A percentile compares a stretch with the other conserved stretches of the same genome.
Conservation (phyloP, 2,113 vertebrate species). For the Eurypyga helias region DNA sequence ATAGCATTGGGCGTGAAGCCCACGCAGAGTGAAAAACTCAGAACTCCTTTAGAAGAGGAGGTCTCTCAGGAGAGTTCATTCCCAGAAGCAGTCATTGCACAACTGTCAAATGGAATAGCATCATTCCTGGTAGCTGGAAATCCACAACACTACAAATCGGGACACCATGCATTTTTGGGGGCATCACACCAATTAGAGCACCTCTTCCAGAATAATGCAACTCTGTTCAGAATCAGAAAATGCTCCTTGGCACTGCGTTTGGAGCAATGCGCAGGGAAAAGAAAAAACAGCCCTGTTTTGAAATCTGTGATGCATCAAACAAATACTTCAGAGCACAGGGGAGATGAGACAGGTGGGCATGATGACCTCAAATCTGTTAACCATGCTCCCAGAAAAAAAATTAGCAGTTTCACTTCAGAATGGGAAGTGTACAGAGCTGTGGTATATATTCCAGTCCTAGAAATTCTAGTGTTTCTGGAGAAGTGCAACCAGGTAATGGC, state of each 20-base stretch:
- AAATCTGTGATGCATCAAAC: not conserved
- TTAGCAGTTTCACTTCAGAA: not conserved
- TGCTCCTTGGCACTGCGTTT: not conserved
- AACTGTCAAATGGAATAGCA: not conserved
- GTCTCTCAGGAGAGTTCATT: not conserved
- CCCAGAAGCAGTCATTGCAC: not conserved
- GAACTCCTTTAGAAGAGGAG: not conserved
- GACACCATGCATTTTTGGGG: not conserved
- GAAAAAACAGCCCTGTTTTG: not conserved
- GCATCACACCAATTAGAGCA: not conserved
- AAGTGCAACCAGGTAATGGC: not conserved
- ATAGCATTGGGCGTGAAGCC: not conserved
- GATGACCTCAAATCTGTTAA: not conserved
- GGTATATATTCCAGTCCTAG: not conserved
- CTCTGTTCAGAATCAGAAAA: not conserved
- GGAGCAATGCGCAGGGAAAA: not conserved
- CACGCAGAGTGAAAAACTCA: not conserved
- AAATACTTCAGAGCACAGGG: not conserved
- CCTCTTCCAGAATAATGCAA: not conserved
- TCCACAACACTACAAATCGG: not conserved
- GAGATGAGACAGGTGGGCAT: not conserved
- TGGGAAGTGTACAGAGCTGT: not conserved
- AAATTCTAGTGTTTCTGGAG: not conserved
- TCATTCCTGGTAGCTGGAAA: not conserved
- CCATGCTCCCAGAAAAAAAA: not conserved